Percentiles rank a stretch among this genome's conserved stretches.
Evolutionary conservation across 2,888 invertebrate species (phyloP).

Genomic region (Scaptomyza polygonia): DNA sequence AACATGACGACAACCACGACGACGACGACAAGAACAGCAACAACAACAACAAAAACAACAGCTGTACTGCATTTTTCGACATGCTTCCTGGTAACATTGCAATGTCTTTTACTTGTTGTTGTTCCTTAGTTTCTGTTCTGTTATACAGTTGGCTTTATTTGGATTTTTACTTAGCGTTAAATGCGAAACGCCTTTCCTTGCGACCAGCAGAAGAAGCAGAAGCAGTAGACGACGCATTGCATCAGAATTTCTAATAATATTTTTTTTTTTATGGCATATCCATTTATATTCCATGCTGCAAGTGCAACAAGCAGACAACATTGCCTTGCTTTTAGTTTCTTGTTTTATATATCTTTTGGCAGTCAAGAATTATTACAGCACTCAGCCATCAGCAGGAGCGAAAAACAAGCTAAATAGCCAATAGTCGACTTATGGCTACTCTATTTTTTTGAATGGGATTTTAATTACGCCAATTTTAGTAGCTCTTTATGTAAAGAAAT

Average conservation of each 20-base stretch:
- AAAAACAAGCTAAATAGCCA: neutral
- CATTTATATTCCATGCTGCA: constrained; percentile 39
- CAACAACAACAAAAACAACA: constrained; percentile 36
- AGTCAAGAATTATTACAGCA: constrained; percentile 70
- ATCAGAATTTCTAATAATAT: constrained; percentile 76
- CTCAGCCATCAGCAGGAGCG: constrained; percentile 48
- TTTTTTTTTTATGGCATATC: constrained; percentile 56
- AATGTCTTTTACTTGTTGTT: neutral
- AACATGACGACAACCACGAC: constrained; percentile 69
- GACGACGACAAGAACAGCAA: constrained; percentile 42
- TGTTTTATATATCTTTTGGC: constrained; percentile 43
- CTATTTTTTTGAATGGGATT: constrained; percentile 5
- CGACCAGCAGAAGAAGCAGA: constrained; percentile 31
- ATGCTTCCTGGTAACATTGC: constrained; percentile 70
- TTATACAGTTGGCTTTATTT: constrained; percentile 58
- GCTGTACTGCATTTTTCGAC: constrained; percentile 62
- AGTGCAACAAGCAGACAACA: constrained; percentile 52
- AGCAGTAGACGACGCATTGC: constrained; percentile 61
- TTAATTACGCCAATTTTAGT: neutral
- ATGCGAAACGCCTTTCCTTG: constrained; percentile 61
- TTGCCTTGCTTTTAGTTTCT: constrained; percentile 54
- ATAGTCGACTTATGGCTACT: constrained; percentile 36
- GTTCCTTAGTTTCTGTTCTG: constrained; percentile 7
- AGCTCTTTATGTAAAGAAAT: neutral
- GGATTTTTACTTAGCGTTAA: constrained; percentile 69